These are phyloP conservation scores for Propithecus deckenii DNA, from an alignment of 2,797 vertebrate genomes.

Conservation along the genomic window DNA sequence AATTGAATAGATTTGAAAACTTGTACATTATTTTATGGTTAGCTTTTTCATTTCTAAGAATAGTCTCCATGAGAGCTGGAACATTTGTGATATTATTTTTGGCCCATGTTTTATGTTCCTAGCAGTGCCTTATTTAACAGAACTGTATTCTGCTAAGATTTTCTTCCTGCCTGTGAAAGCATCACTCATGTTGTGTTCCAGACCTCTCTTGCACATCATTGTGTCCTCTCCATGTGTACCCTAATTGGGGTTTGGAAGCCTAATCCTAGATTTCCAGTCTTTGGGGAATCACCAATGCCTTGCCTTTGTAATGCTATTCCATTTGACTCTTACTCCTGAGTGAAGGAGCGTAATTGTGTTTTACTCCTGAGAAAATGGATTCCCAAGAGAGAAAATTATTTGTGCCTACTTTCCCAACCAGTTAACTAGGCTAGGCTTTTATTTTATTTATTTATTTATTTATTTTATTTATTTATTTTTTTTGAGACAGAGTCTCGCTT, in stretches of 20 bases:
- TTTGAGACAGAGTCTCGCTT: too few species aligned
- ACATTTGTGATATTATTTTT: slow-evolving; percentile 75
- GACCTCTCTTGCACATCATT: background rate
- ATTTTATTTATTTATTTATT: too few species aligned
- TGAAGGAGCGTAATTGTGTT: background rate
- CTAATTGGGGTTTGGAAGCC: background rate
- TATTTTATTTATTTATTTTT: background rate
- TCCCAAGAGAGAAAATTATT: background rate
- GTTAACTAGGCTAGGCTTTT: background rate
- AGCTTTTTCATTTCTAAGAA: slow-evolving; percentile 72
- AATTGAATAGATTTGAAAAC: slow-evolving; percentile 61
- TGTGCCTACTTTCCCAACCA: background rate
- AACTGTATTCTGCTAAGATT: slow-evolving; percentile 30
- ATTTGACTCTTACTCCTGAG: background rate
- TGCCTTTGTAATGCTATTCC: background rate
- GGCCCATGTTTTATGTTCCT: slow-evolving; percentile 50
- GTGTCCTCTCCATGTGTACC: background rate
- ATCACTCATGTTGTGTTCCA: background rate
- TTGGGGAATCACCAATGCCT: background rate
- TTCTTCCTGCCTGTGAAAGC: slow-evolving; percentile 12
- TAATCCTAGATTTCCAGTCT: background rate
- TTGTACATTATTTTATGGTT: slow-evolving; percentile 56
- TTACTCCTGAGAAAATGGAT: slow-evolving; percentile 25
- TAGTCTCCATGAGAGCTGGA: slow-evolving; percentile 66
- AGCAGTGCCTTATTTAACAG: slow-evolving; percentile 44